Base-by-base conservation (phyloP, 2,888 invertebrate genomes). In the Chironomus tentans region DNA sequence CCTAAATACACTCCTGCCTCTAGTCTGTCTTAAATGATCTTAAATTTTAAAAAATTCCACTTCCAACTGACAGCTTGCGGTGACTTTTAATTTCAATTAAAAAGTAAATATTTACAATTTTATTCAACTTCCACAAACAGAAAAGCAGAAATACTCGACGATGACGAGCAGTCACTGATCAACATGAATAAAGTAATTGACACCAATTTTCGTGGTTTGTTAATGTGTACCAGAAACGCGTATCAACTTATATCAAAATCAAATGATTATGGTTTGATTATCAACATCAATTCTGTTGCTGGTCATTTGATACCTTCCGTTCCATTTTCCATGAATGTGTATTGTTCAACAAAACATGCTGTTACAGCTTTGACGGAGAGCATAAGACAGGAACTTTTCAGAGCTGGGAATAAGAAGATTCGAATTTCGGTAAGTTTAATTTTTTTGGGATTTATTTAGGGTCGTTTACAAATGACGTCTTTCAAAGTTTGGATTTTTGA, bases 191-290 rank as follows among this genome's bases (percentile, higher is more conserved):
- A 82, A 61, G 80, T 84, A 0, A 79, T 87, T 0, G 85, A 87
- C 77, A 84, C 84, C 7, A 87, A 87, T 79, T 78, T 86, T 0
- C 84, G 83, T 78, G 87, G 84, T 2, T 79, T 84, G 0, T 79
- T 86, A 0, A 76, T 83, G 70, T 87, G 87, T 79, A 83, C 85
- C 0, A 83, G 86, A 4, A 83, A 82, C 77, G 87, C 86, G 0
- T 80, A 85, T 5, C 80, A 81, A 0, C 85, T 85, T 12, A 87
- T 88, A 87, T 83, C 81, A 4, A 78, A 80, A 87, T 83, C 81
- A 6, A 78, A 80, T 5, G 79, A 82, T 6, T 80, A 82, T 62
- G 87, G 87, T 0, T 83, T 85, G 77, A 83, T 87, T 48, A 80
- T 86, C 28, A 81, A 85, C 28, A 80, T 86, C 2, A 85, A 86